Conservation (phyloP, 2,113 vertebrate genomes). For the human region GRCh38 chr3:87213501-87214000, state of each 20-base stretch:
- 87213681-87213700: not conserved
- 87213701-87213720: not conserved
- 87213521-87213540: constrained; percentile 6
- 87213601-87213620: not conserved
- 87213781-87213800: not conserved
- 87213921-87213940: not conserved
- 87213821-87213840: not conserved
- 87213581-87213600: constrained; percentile 42
- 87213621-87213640: not conserved
- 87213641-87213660: constrained; percentile 51
- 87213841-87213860: not conserved
- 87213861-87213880: not conserved
- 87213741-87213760: constrained; percentile 26
- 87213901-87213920: not conserved
- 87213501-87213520: not conserved
- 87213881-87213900: constrained; percentile 26
- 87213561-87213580: constrained; percentile 33
- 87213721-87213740: not conserved
- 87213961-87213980: not conserved
- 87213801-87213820: not conserved
- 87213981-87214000: not conserved
- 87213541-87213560: not conserved
- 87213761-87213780: not conserved
- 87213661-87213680: constrained; percentile 61
- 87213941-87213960: not conserved